phyloP scores from a whole-genome alignment of 2,797 vertebrate genomes.

The Denticeps clupeoides region DNA sequence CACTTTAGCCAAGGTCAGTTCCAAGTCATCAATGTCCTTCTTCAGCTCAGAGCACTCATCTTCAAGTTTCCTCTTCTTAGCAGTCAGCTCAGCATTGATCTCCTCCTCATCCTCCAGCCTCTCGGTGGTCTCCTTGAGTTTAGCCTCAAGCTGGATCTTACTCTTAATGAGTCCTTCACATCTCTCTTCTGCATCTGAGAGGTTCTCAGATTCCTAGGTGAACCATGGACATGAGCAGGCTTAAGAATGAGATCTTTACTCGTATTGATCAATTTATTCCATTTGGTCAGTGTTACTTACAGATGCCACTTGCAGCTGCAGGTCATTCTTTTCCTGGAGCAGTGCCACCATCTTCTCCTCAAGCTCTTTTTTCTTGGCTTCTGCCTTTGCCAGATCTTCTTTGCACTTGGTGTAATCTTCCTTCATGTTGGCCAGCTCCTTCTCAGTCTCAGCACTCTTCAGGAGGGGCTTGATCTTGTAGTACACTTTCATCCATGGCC shows the following conservation, averaged over 20 bases:
- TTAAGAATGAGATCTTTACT: no score
- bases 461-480: constrained; percentile 87
- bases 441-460: constrained; percentile 77
- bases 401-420: constrained; percentile 58
- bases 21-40: constrained; percentile 19
- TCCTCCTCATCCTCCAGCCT: constrained; percentile 54
- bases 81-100: constrained; percentile 48
- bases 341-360: constrained; percentile 82
- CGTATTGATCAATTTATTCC: no score
- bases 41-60: constrained; percentile 19
- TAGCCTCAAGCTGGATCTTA: constrained; percentile 57
- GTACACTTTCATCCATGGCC: constrained; percentile 89
- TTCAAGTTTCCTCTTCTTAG: constrained; percentile 62
- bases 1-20: constrained; percentile 26
- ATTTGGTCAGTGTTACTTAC: no score
- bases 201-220: constrained; percentile 57
- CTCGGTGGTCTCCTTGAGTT: constrained; percentile 24
- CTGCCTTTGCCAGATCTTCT: constrained; percentile 58
- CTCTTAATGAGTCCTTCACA: constrained; percentile 63
- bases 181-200: constrained; percentile 59
- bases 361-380: constrained; percentile 73
- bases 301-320: constrained; percentile 73
- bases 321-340: constrained; percentile 79
- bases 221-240: no score
- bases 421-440: constrained; percentile 78